These are phyloP conservation scores for Drosophila villosipedis DNA, from an alignment of 2,888 invertebrate species.

Conservation along the genomic window DNA sequence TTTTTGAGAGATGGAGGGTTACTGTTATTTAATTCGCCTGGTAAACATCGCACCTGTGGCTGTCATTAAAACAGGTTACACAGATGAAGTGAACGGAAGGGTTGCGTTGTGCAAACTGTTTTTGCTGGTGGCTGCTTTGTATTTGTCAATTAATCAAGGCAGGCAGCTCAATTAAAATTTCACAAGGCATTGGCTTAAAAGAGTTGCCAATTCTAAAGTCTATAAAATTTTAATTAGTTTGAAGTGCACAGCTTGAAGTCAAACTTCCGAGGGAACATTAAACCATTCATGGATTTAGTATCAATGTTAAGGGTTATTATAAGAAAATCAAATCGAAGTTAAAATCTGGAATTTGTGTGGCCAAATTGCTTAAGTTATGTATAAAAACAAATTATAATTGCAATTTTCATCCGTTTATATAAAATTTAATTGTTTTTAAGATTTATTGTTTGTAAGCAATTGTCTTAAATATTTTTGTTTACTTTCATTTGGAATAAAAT, in stretches of 20 bases:
- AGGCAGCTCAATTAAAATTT: constrained; percentile 72
- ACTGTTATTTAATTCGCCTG: constrained; percentile 45
- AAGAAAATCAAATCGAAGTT: background rate
- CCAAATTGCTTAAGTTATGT: background rate
- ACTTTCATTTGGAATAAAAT: background rate
- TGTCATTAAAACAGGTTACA: constrained; percentile 52
- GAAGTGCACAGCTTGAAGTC: constrained; percentile 36
- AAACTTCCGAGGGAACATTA: constrained; percentile 2
- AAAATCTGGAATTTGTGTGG: background rate
- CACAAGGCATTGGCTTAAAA: constrained; percentile 38
- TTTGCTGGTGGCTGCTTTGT: constrained; percentile 39
- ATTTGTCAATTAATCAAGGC: constrained; percentile 73
- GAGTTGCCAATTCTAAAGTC: constrained; percentile 38
- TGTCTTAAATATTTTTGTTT: background rate
- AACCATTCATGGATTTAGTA: background rate
- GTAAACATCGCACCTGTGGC: constrained; percentile 69
- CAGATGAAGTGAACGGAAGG: background rate
- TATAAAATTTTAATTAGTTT: constrained; percentile 56
- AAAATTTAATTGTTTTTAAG: background rate
- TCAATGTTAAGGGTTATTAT: background rate
- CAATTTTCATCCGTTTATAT: background rate
- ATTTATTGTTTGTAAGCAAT: background rate
- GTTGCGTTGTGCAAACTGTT: constrained; percentile 13
- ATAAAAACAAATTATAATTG: background rate
- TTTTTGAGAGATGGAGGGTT: background rate